Evolutionary conservation across 2,797 vertebrate species (phyloP), one percentile per base, ranked within the genome.

Genomic region (Tolypeutes matacus): DNA sequence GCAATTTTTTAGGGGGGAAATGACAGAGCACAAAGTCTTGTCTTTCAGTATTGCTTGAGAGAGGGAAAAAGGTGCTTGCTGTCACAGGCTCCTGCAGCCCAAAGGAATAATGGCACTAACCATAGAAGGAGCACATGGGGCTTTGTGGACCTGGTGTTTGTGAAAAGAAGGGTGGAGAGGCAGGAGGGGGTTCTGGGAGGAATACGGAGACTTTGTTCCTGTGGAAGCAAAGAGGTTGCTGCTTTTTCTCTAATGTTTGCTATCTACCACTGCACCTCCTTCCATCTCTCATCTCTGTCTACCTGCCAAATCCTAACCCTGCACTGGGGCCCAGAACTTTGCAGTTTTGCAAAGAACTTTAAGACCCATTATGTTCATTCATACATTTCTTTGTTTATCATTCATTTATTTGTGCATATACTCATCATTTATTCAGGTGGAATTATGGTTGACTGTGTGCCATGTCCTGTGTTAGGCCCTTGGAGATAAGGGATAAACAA

Each of bases 1-100:
- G 49, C 29, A 76, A 65, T 82, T 82, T 95, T 20, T 93, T 72
- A 58, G 84, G 34, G 93, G 83, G 90, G 91, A 91, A 78, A 72
- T 56, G 85, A 91, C 78, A 92, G 96, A 97, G 81, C 7, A 29
- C 58, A 60, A 70, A 83, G 31, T 7, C 36, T 86, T 21, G 75
- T 91, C 34, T 31, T 94, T 89, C 10, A 67, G 64, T 7, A 27
- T 89, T 5, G 7, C 65, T n/a, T 0, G 0, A 77, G 85, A 42
- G 72, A 90, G 56, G 95, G 91, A 56, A 70, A 83, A 62, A n/a
- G 46, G 62, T 0, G 0, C 42, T 62, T 7, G 8, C 34, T 14
- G 21, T 39, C 5, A 13, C 21, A 42, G 46, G 31, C 53, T 76
- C 34, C 13, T 23, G 25, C 4, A 39, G 87, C 7, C 56, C 39